A percentile compares a stretch with the other conserved stretches of the same genome.
Evolutionary conservation across 2,888 invertebrate species (phyloP).

Genomic region (Cerastoderma edule): DNA sequence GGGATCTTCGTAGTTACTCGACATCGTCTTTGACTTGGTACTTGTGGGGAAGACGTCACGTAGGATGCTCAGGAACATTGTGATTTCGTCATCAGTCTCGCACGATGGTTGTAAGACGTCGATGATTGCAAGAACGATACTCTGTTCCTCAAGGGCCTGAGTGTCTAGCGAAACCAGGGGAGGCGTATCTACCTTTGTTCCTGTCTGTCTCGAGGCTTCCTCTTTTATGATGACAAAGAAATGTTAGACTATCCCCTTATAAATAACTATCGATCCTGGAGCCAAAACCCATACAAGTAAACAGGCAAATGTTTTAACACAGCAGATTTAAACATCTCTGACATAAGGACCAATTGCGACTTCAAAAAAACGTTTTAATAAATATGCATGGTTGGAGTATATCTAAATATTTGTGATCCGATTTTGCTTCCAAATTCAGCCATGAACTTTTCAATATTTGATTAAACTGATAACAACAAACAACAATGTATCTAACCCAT

Average conservation of each 20-base stretch:
- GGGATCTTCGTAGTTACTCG: slow-evolving; percentile 61
- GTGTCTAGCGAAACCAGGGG: slow-evolving; percentile 58
- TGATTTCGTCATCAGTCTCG: slow-evolving; percentile 70
- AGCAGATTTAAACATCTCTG: neutral
- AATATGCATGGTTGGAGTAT: too few species aligned
- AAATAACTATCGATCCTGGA: neutral
- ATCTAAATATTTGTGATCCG: too few species aligned
- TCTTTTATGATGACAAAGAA: slow-evolving; percentile 26
- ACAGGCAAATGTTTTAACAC: neutral
- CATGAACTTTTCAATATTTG: too few species aligned
- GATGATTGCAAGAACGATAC: slow-evolving; percentile 74
- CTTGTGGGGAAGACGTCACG: slow-evolving; percentile 79
- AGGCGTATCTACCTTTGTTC: slow-evolving; percentile 52
- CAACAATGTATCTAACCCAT: too few species aligned
- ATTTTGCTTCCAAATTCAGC: too few species aligned
- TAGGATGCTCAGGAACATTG: slow-evolving; percentile 67
- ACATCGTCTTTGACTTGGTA: slow-evolving; percentile 57
- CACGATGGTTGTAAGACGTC: slow-evolving; percentile 68
- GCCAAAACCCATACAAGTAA: neutral
- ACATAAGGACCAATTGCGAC: too few species aligned
- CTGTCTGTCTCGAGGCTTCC: slow-evolving; percentile 48
- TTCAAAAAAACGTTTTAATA: too few species aligned
- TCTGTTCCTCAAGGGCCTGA: slow-evolving; percentile 73
- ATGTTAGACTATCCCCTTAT: too few species aligned
- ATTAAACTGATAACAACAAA: too few species aligned